Conservation (phyloP, 2,797 vertebrate genomes). For the Oreonectes daqikongensis region DNA sequence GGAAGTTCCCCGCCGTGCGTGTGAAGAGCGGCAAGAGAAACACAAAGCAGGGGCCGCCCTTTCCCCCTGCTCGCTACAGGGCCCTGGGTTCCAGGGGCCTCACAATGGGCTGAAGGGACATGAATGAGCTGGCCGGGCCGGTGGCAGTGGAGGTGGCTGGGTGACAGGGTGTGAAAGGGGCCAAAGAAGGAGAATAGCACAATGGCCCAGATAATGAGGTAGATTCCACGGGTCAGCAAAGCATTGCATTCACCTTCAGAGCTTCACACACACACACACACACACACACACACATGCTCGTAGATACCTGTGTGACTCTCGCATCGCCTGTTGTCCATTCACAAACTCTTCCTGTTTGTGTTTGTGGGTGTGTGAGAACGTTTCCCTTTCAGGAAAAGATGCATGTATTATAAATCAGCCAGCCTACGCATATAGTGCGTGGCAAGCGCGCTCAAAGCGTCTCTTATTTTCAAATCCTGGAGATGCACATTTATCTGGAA, state of each 20-base stretch:
- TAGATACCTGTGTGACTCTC: constrained; percentile 46
- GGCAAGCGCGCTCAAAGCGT: constrained; percentile 26
- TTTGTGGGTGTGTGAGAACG: constrained; percentile 44
- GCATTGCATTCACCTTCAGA: constrained; percentile 80
- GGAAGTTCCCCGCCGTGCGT: constrained; percentile 84
- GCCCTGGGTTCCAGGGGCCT: constrained; percentile 79
- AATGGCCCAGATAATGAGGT: constrained; percentile 83
- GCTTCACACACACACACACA: constrained; percentile 49
- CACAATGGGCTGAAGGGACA: constrained; percentile 85
- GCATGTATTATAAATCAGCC: constrained; percentile 1
- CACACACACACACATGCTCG: constrained; percentile 40
- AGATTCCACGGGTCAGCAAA: constrained; percentile 86
- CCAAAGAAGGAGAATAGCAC: constrained; percentile 66
- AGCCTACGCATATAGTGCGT: constrained; percentile 6
- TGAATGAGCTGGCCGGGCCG: constrained; percentile 86
- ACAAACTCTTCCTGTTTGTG: constrained; percentile 27
- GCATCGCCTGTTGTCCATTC: constrained; percentile 22
- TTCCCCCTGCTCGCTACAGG: constrained; percentile 82
- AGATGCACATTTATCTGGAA: constrained; percentile 38
- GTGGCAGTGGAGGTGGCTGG: constrained; percentile 86
- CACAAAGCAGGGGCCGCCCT: constrained; percentile 79
- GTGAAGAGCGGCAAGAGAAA: constrained; percentile 80
- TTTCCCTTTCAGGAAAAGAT: neutral
- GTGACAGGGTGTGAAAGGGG: constrained; percentile 71
- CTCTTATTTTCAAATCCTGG: neutral